Base-by-base conservation (phyloP, 2,113 vertebrate species). In the Hystrix cristata region DNA sequence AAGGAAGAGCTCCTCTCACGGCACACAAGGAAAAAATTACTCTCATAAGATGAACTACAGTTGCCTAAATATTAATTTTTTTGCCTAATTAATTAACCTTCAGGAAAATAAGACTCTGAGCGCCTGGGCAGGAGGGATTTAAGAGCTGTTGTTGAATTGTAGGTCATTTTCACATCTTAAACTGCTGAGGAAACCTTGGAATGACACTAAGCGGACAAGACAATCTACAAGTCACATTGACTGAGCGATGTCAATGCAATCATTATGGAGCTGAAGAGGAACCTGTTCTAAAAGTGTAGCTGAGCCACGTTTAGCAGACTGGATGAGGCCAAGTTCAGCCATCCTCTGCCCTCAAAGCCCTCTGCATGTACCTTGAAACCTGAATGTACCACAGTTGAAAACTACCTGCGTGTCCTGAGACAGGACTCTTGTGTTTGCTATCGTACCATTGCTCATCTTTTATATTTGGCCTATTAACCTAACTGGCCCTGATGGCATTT, bases 111-210 rank as follows among this genome's bases (percentile, higher is more conserved):
- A 46, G 72, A 83, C 64, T 65, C 71, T 55, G 15, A 16, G 72
- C 31, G 72, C 31, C 23, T 7, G 18, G 29, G 1, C 4, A 7
- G 0, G 1, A n/a, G 8, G 1, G 13, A 7, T 23, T 6, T 34
- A 57, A 72, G 67, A 21, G 18, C 23, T 55, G 38, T 38, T 38
- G 38, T 51, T 81, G 2, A 13, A 16, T 46, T 57, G 7, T 29
- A 87, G 55, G 34, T 95, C 43, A 25, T 74, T 60, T 74, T 80
- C 18, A 46, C 27, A 3, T 19, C 53, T 65, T 90, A 79, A 81
- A 27, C 81, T 21, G 27, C 60, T 1, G 8, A 78, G 65, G 27
- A 29, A 79, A 74, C 15, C 12, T 3, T 64, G 38, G 29, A 51
- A n/a, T 31, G 34, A 88, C 9, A 31, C 48, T 21, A 57, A 27